Evolutionary conservation across 2,888 invertebrate species (phyloP), one percentile per base, ranked within the genome.

Genomic region (Chloroclysta siterata): DNA sequence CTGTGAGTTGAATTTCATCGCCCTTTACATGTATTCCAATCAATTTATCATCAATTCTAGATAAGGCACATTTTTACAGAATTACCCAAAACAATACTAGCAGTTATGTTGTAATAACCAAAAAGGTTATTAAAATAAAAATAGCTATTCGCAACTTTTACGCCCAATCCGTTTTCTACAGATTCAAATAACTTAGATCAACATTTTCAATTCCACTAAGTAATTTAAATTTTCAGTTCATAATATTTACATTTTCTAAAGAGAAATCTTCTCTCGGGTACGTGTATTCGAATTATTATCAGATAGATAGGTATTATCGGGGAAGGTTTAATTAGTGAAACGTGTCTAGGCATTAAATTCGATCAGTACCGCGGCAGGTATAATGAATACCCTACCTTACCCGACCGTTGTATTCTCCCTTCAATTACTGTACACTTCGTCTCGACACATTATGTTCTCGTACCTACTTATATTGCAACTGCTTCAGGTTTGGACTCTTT

Each of bases 1-100:
- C 89, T 84, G 95, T 95, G 88, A 89, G 92, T 47, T 22, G 14
- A 51, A 36, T n/a, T 39, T 41, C 44, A 6, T 54, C 14, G 14
- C 0, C 3, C 47, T 14, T 42, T 41, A 22, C 41, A n/a, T 41
- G 5, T 33, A 33, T 33, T 33, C 22, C 22, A 22, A 22, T 2
- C 33, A 33, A 33, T 33, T 33, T 33, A 33, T 33, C 2, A 33
- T 5, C 5, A 3, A 33, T 33, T 33, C 33, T 6, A 33, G 1
- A 2, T 22, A 22, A 2, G 3, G 22, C 22, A 22, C 1, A 22
- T 22, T 22, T 22, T 22, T 22, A 2, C 22, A 22, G 3, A 2
- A 22, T 22, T 2, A 22, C 22, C 22, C 22, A 22, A 22, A 22
- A 22, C 1, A 22, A 22, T 22, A 22, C 22, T 2, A 22, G 3